Percentiles rank a stretch among this genome's conserved stretches.
Evolutionary conservation across 2,113 vertebrate species (phyloP).

Genomic region (Psammodynastes pulverulentus): DNA sequence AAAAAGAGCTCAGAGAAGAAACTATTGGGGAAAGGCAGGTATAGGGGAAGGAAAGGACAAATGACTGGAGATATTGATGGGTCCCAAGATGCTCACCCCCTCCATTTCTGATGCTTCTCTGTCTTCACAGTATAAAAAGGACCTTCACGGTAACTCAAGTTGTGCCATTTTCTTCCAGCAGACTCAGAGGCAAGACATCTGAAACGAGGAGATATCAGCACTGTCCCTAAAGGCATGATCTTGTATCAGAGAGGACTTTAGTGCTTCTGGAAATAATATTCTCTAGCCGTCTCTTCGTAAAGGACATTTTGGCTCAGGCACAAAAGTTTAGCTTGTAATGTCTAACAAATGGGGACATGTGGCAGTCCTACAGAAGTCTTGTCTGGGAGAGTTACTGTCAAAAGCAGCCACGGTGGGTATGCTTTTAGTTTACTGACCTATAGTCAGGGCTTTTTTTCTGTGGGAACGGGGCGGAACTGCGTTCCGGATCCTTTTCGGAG

Average conservation of each 20-base stretch:
- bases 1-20: neutral
- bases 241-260: neutral
- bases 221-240: neutral
- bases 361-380: neutral
- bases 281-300: neutral
- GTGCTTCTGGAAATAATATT: neutral
- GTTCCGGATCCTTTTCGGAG: too few species aligned
- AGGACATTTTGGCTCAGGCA: neutral
- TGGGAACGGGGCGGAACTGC: too few species aligned
- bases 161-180: neutral
- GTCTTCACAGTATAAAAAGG: neutral
- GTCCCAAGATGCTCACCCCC: neutral
- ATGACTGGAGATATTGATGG: neutral
- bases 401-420: neutral
- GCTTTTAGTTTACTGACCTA: too few species aligned
- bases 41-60: neutral
- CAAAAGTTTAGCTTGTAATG: neutral
- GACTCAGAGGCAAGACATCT: neutral
- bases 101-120: neutral
- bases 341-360: neutral
- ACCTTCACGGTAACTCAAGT: neutral
- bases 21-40: neutral
- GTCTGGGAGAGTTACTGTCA: neutral
- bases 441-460: too few species aligned
- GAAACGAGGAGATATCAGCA: neutral